Evolutionary conservation across 2,888 invertebrate species (phyloP), one percentile per base, ranked within the genome.

Genomic region (Siphonodentalium dalli): DNA sequence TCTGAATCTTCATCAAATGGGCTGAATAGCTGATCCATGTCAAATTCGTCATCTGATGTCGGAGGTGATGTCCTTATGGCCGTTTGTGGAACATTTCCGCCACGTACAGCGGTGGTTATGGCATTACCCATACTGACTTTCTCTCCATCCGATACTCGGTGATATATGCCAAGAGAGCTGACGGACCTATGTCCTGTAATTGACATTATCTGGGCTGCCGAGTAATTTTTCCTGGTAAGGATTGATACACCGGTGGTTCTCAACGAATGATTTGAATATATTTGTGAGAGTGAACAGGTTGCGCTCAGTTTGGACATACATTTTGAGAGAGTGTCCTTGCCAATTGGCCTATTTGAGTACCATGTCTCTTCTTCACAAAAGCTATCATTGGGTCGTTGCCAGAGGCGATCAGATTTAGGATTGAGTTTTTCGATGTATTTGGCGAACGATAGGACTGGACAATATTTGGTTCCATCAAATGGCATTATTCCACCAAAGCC

Each of bases 211-310:
- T 48, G 39, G 9, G 39, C 29, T 20, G 39, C 4, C 9, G 48
- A 40, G 24, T 18, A 31, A 6, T 21, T 47, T 27, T 29, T 23
- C 21, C 21, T 20, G 18, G 7, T 28, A 5, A 39, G 21, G 1
- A 48, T 26, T 15, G 23, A 13, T 18, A 28, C 35, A 2, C 49
- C 49, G 3, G 49, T 49, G 5, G 35, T 29, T 21, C 49, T 23
- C 11, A 49, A 28, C n/a, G 35, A 41, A 28, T 34, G 34, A 28
- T 49, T 49, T 15, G 49, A 42, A 29, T 49, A 49, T n/a, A 42
- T 31, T 35, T 42, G 21, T 3, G 35, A 41, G 2, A 49, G 34
- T 2, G 13, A n/a, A 8, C 26, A 20, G 9, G 28, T 26, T 24
- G 15, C 27, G 31, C 49, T 49, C 7, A 48, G 41, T 27, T 13